Conservation (phyloP, 2,113 vertebrate species). For the Ornithorhynchus anatinus region DNA sequence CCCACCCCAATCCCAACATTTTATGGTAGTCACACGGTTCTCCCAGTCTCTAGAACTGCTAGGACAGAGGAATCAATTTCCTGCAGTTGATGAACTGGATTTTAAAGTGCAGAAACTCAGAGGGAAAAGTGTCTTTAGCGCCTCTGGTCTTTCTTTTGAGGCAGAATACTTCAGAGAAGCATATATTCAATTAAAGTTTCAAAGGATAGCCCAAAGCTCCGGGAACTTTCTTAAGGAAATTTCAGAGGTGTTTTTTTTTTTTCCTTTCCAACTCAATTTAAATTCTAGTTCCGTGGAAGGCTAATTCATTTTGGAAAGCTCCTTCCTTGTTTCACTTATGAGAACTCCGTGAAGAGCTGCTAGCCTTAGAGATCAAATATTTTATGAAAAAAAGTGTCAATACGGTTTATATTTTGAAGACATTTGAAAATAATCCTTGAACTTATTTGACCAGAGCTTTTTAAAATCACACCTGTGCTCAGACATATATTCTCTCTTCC, state of each 20-base stretch:
- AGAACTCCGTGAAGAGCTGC: constrained; percentile 49
- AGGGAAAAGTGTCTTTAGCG: too few relatives aligned
- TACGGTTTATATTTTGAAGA: constrained; percentile 41
- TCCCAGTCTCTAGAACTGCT: too few relatives aligned
- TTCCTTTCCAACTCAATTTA: background rate
- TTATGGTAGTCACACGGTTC: too few relatives aligned
- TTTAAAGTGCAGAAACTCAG: background rate
- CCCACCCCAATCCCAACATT: too few relatives aligned
- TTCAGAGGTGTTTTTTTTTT: background rate
- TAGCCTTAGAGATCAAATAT: constrained; percentile 44
- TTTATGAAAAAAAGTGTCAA: constrained; percentile 66
- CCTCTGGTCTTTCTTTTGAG: background rate
- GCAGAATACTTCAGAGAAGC: background rate
- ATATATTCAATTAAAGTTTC: constrained; percentile 22
- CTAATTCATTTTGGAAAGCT: constrained; percentile 42
- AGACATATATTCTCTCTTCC: constrained; percentile 62
- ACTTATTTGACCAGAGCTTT: constrained; percentile 65
- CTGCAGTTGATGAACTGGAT: background rate
- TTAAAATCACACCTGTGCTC: constrained; percentile 71
- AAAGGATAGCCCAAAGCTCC: background rate
- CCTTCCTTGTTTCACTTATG: constrained; percentile 28
- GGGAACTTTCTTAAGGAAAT: constrained; percentile 7
- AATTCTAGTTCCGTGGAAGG: constrained; percentile 45
- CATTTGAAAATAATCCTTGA: constrained; percentile 64
- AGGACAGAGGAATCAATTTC: constrained; percentile 5